Evolutionary conservation across 2,797 vertebrate species (phyloP).

Genomic region (Ammospiza maritima): DNA sequence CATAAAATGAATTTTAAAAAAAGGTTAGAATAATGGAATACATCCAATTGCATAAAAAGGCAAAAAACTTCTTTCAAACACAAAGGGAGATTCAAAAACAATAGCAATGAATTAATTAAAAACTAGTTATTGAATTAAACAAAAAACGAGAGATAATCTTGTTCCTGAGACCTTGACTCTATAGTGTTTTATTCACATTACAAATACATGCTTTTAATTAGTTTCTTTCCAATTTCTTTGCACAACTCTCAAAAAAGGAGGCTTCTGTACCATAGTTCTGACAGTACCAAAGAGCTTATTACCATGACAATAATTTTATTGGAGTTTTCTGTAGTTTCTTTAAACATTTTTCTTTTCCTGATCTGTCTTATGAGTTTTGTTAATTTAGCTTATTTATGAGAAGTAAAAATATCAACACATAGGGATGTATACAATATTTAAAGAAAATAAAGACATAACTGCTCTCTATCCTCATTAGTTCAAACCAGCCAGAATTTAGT

Average conservation of each 20-base stretch:
- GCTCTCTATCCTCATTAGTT: background rate
- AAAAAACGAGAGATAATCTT: slow-evolving; percentile 22
- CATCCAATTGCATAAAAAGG: slow-evolving; percentile 7
- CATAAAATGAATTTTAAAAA: background rate
- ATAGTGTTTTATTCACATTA: background rate
- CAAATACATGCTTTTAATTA: background rate
- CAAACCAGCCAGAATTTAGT: background rate
- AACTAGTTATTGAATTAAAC: slow-evolving; percentile 17
- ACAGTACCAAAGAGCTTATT: background rate
- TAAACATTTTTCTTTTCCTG: background rate
- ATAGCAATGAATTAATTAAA: slow-evolving; percentile 39
- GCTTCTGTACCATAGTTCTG: background rate
- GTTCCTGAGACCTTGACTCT: background rate
- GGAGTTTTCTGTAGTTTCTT: background rate
- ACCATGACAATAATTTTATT: background rate
- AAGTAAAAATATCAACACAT: background rate
- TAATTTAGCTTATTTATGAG: background rate
- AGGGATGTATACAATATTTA: background rate
- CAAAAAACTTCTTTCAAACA: slow-evolving; percentile 11
- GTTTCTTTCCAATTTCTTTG: background rate
- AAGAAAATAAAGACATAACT: background rate
- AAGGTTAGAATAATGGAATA: background rate
- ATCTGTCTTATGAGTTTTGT: background rate
- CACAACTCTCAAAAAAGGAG: background rate
- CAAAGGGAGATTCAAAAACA: slow-evolving; percentile 16